phyloP scores from a whole-genome alignment of 2,113 vertebrate species.

The Galbula dea region DNA sequence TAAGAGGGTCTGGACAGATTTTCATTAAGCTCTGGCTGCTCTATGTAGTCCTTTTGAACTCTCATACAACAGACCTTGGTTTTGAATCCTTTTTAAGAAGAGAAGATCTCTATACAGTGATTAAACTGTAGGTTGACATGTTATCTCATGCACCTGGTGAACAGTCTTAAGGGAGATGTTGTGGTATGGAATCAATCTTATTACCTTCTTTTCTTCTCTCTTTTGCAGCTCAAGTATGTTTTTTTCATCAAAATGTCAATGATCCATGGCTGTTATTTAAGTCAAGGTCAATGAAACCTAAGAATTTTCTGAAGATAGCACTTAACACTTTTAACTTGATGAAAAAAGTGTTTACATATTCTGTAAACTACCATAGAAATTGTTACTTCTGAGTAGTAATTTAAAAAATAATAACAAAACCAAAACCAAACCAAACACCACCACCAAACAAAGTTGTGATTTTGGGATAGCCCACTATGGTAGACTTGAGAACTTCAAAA shows the following conservation, averaged over 20 bases:
- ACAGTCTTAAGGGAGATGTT: background rate
- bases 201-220: background rate
- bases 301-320: background rate
- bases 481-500: background rate
- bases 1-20: background rate
- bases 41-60: background rate
- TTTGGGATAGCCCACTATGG: background rate
- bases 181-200: background rate
- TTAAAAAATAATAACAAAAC: too few species aligned
- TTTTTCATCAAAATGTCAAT: background rate
- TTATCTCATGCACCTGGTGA: background rate
- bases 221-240: background rate
- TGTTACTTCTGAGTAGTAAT: background rate
- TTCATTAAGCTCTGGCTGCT: background rate
- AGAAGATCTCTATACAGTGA: background rate
- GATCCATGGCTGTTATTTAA: background rate
- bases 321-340: background rate
- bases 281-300: background rate
- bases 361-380: background rate
- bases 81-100: background rate
- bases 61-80: background rate
- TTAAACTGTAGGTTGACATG: background rate
- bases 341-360: background rate
- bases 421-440: too few species aligned
- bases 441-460: fast-evolving